Evolutionary conservation across 2,888 invertebrate genomes (phyloP).

Genomic region (Incurvaria masculella): DNA sequence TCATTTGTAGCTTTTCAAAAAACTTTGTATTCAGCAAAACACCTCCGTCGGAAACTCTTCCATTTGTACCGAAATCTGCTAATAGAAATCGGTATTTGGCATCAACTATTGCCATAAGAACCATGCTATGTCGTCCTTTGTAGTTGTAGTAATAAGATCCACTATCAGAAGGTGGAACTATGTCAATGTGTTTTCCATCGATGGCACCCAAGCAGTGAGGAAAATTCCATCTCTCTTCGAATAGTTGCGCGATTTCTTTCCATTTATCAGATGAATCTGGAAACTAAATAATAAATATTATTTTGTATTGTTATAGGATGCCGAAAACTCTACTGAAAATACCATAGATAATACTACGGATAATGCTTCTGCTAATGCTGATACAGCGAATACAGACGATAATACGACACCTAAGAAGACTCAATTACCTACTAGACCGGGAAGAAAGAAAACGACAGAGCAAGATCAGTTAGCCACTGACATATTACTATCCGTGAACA

Average conservation of each 20-base stretch:
- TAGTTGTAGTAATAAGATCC: too few relatives aligned
- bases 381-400: constrained; percentile 7
- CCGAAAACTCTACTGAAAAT: not conserved
- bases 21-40: too few relatives aligned
- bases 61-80: too few relatives aligned
- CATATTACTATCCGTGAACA: constrained; percentile 12
- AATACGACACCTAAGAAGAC: constrained; percentile 5
- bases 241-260: constrained; percentile 8
- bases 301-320: not conserved
- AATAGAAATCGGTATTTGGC: too few relatives aligned
- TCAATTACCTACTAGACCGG: constrained; percentile 12
- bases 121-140: too few relatives aligned
- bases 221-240: too few relatives aligned
- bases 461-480: constrained; percentile 14
- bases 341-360: not conserved
- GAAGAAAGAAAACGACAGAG: constrained; percentile 12
- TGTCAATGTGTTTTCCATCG: too few relatives aligned
- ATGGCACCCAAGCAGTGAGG: too few relatives aligned
- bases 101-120: too few relatives aligned
- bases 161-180: too few relatives aligned
- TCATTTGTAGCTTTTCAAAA: too few relatives aligned
- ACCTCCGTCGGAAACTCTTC: too few relatives aligned
- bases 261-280: constrained; percentile 11
- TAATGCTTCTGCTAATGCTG: constrained; percentile 3
- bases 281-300: constrained; percentile 8